These are phyloP conservation scores for Progne subis DNA, from an alignment of 2,113 vertebrate genomes.

Conservation along the genomic window DNA sequence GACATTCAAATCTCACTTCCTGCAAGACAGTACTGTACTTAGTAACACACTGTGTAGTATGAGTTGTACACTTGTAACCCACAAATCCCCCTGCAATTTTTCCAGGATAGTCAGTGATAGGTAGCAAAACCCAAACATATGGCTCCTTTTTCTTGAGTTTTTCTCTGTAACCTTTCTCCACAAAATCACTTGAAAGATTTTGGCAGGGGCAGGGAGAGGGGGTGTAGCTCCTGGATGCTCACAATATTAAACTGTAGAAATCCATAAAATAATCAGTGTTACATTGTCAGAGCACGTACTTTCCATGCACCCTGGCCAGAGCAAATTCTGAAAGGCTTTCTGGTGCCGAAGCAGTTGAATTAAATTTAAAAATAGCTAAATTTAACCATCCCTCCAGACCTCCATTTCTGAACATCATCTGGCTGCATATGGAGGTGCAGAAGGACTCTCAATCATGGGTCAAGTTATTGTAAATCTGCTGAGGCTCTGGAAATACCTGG, in stretches of 20 bases:
- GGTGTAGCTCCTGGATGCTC: not conserved
- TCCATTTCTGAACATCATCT: constrained; percentile 2
- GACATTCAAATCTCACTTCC: not conserved
- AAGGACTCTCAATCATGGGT: constrained; percentile 3
- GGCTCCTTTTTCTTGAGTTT: not conserved
- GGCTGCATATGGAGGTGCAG: not conserved
- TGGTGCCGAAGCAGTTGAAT: constrained; percentile 37
- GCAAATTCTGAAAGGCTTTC: constrained; percentile 30
- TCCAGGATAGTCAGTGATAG: not conserved
- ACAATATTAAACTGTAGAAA: not conserved
- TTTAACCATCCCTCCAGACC: not conserved
- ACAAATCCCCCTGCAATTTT: not conserved
- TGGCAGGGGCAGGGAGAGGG: not conserved
- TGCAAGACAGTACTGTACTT: not conserved
- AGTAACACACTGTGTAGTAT: not conserved
- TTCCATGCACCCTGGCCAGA: constrained; percentile 41
- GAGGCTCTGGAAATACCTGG: not conserved
- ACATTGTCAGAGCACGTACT: constrained; percentile 2
- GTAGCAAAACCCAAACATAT: not conserved
- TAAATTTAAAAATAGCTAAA: constrained; percentile 26
- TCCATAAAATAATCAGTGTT: constrained; percentile 3
- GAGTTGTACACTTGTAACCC: not conserved
- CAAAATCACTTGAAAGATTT: not conserved
- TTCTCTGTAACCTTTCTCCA: not conserved
- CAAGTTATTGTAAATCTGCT: not conserved